A percentile compares a stretch with the other conserved stretches of the same genome.
Evolutionary conservation across 2,113 vertebrate genomes (phyloP).

Genomic region (Oncorhynchus keta): DNA sequence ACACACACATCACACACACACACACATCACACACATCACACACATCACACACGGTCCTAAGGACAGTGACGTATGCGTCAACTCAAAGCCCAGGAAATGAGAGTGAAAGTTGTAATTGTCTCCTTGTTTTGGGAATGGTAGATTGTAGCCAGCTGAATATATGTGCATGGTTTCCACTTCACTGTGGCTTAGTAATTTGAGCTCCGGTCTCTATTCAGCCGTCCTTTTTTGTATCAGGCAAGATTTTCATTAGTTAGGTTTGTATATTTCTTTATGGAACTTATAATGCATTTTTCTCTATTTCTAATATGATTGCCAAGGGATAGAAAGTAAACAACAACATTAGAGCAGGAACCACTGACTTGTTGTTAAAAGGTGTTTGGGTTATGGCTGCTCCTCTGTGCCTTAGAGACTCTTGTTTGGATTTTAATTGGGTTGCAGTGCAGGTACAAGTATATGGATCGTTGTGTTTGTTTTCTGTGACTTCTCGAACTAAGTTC

Average conservation of each 20-base stretch:
- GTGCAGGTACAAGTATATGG: constrained; percentile 44
- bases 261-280: constrained; percentile 27
- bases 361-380: constrained; percentile 48
- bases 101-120: neutral
- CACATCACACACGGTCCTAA: neutral
- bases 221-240: neutral
- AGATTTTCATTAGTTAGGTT: constrained; percentile 17
- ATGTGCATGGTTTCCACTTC: neutral
- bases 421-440: constrained; percentile 66
- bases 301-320: constrained; percentile 27
- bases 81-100: neutral
- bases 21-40: neutral
- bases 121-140: constrained; percentile 7
- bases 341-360: constrained; percentile 22
- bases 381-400: constrained; percentile 31
- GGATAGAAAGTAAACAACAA: constrained; percentile 39
- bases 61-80: neutral
- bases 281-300: constrained; percentile 21
- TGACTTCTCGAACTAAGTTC: constrained; percentile 41
- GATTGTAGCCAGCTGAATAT: neutral
- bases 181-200: neutral
- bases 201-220: neutral
- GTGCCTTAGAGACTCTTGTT: constrained; percentile 47
- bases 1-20: constrained; percentile 2
- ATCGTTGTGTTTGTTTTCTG: constrained; percentile 45